Percentiles rank a stretch among this genome's conserved stretches.
These are phyloP conservation scores for Nomia melanderi DNA, from an alignment of 1,140 invertebrate genomes.

Conservation along the genomic window DNA sequence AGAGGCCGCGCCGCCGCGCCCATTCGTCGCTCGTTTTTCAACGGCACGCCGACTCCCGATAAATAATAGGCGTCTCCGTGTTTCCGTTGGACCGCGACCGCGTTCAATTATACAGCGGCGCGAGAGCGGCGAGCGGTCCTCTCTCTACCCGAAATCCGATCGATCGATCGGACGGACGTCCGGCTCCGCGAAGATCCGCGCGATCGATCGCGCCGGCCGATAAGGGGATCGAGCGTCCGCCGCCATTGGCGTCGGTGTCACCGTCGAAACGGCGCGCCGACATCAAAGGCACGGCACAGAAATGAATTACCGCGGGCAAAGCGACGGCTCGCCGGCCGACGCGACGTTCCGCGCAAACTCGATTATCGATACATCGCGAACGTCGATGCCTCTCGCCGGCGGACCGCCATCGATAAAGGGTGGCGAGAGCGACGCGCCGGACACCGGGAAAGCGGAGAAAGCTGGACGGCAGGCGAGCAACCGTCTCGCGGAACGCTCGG, in stretches of 20 bases:
- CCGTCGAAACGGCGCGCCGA: constrained; percentile 58
- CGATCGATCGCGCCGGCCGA: constrained; percentile 5
- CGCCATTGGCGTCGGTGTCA: constrained; percentile 42
- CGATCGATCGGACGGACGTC: too few species aligned
- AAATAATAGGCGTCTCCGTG: too few species aligned
- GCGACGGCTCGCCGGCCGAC: constrained; percentile 48
- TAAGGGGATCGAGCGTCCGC: constrained; percentile 11
- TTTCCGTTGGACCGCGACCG: too few species aligned
- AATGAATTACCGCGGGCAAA: constrained; percentile 71
- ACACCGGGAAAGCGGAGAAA: not conserved
- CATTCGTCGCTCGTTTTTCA: not conserved
- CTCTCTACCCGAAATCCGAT: too few species aligned
- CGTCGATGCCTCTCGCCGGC: constrained; percentile 61
- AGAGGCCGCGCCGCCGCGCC: not conserved
- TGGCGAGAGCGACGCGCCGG: not conserved
- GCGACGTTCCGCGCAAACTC: constrained; percentile 63
- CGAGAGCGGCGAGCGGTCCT: not conserved
- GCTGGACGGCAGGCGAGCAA: too few species aligned
- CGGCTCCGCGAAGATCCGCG: too few species aligned
- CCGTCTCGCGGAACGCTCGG: too few species aligned
- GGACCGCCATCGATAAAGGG: constrained; percentile 8
- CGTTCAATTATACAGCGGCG: too few species aligned
- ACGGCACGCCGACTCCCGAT: not conserved
- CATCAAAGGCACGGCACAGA: constrained; percentile 69
- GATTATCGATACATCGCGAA: constrained; percentile 62